Percentiles rank a stretch among this genome's conserved stretches.
phyloP scores from a whole-genome alignment of 2,113 vertebrate genomes.

The Labeo catla region DNA sequence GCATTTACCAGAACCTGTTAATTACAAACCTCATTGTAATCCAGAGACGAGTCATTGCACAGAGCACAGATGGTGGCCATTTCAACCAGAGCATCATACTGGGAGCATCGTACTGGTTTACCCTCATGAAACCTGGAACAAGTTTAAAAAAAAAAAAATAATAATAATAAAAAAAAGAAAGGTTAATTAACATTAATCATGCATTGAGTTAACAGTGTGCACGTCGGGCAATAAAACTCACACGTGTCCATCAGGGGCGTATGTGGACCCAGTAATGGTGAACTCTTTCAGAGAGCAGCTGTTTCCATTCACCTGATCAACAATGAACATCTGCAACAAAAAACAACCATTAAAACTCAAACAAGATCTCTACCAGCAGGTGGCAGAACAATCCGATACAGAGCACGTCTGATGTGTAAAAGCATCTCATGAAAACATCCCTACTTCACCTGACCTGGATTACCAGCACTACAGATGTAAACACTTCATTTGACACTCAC shows the following conservation, averaged over 20 bases:
- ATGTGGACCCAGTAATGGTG: constrained; percentile 92
- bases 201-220: neutral
- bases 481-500: neutral
- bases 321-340: constrained; percentile 88
- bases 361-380: neutral
- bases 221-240: constrained; percentile 74
- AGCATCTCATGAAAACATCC: neutral
- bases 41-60: constrained; percentile 97
- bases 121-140: constrained; percentile 84
- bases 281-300: constrained; percentile 92
- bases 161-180: neutral
- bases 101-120: constrained; percentile 86
- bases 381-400: neutral
- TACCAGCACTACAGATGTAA: constrained; percentile 2
- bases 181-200: neutral
- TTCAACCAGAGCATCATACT: constrained; percentile 93
- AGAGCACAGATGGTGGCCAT: constrained; percentile 96
- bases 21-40: constrained; percentile 91
- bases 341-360: neutral
- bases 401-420: neutral
- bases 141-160: neutral
- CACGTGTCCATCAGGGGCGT: constrained; percentile 95
- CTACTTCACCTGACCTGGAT: constrained; percentile 22
- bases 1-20: constrained; percentile 9
- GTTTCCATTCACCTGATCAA: constrained; percentile 86